These are phyloP conservation scores for Champsocephalus esox DNA, from an alignment of 2,797 vertebrate genomes.

Conservation along the genomic window DNA sequence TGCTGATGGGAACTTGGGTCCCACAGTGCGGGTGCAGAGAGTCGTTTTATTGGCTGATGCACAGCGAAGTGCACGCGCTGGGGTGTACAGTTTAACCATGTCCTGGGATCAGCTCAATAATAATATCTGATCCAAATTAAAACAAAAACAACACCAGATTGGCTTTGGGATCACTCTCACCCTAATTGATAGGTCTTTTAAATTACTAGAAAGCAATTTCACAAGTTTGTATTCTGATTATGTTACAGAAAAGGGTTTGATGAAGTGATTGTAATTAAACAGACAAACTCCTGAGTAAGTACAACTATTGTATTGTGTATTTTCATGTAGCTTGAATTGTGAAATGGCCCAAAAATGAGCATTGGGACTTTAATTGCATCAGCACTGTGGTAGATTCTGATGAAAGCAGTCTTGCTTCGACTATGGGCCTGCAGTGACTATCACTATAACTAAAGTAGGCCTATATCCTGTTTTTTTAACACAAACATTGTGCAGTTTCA, in stretches of 20 bases:
- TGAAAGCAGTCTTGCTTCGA: not conserved
- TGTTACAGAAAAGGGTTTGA: not conserved
- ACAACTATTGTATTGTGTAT: not conserved
- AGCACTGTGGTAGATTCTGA: not conserved
- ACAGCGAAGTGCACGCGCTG: too few relatives aligned
- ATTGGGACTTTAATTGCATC: not conserved
- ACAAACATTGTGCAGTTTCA: not conserved
- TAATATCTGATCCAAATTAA: conserved; percentile 4
- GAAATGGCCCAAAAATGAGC: not conserved
- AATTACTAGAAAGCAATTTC: not conserved
- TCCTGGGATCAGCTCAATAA: not conserved
- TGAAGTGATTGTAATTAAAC: too few relatives aligned
- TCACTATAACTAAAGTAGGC: not conserved
- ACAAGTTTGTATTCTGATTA: not conserved
- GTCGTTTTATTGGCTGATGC: too few relatives aligned
- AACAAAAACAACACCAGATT: conserved; percentile 1
- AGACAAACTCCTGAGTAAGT: too few relatives aligned
- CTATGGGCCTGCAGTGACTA: not conserved
- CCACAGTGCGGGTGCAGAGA: too few relatives aligned
- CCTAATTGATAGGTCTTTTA: not conserved
- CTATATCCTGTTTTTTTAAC: not conserved
- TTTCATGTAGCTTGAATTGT: not conserved
- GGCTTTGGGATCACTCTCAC: not conserved
- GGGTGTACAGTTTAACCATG: too few relatives aligned
- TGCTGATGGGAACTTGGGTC: too few relatives aligned